Base-by-base conservation (phyloP, 92 coral and sea anemone species). In the Virgularia gustaviana region DNA sequence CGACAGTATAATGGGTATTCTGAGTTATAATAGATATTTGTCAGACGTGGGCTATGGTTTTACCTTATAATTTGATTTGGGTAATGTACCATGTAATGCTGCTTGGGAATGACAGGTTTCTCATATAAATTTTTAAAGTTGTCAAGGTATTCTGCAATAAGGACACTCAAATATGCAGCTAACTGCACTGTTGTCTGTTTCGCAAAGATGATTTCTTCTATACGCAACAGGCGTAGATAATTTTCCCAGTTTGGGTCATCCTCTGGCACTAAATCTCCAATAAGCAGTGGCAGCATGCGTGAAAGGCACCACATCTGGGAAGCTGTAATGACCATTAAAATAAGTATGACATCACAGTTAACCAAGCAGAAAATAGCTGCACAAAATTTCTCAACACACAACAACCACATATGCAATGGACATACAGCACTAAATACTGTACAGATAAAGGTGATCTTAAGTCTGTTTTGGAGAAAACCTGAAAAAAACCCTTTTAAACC, bases 81-180 rank as follows among this genome's bases (percentile, higher is more conserved):
- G 28, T 23, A 56, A 23, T 56, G 63, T 3, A 56, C 63, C 63
- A 56, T 56, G 36, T 56, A 56, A 23, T 56, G 63, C 31, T 56
- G 63, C n/a, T 56, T 56, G 2, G 63, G 63, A 4, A 56, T 56
- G n/a, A 56, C 2, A 35, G 20, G 20, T 56, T 25, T 23, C 4
- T 4, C 63, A 56, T 56, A 30, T n/a, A 8, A 6, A 16, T 56
- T 6, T 9, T 5, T 7, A 25, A 56, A 56, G 5, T 16, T 7
- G 32, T 56, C 63, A 7, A 56, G 63, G 63, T 56, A 56, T 7
- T 56, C 63, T 56, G 20, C n/a, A 8, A 56, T 25, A 16, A 56
- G 24, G 24, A 56, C 63, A 10, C 3, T 35, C 4, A 56, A 16
- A 16, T 56, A 56, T 56, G 63, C 63, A 7, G 63, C 36, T 7